Conservation (phyloP, 1,140 invertebrate genomes). For the Probaryconus sp. region DNA sequence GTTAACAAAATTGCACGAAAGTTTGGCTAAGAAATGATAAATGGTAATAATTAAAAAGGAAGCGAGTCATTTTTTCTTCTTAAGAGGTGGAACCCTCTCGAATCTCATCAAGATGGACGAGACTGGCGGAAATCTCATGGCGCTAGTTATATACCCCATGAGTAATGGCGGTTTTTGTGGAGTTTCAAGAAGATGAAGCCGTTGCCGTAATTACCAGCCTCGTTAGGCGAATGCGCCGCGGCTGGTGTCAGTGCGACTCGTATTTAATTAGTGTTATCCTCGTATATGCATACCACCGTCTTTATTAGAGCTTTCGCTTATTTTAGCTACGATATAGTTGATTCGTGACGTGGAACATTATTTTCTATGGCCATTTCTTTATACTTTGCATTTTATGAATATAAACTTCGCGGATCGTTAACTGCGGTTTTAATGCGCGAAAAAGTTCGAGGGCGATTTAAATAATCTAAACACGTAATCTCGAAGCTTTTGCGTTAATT, state of each 20-base stretch:
- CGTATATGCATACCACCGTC: slow-evolving; percentile 48
- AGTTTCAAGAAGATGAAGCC: slow-evolving; percentile 76
- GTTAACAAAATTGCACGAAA: slow-evolving; percentile 23
- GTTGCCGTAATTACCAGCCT: slow-evolving; percentile 76
- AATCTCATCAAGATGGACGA: slow-evolving; percentile 61
- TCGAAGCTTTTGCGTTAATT: too few species aligned
- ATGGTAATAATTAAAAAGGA: slow-evolving; percentile 51
- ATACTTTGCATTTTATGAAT: not conserved
- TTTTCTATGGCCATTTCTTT: not conserved
- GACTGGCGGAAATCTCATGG: slow-evolving; percentile 48
- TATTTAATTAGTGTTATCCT: slow-evolving; percentile 77
- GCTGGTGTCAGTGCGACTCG: slow-evolving; percentile 71
- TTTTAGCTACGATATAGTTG: slow-evolving; percentile 10
- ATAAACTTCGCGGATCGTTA: too few species aligned
- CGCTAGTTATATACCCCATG: slow-evolving; percentile 51
- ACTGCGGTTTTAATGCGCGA: too few species aligned
- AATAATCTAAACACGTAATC: too few species aligned
- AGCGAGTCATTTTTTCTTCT: slow-evolving; percentile 25
- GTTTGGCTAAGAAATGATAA: slow-evolving; percentile 43
- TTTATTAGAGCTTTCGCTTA: slow-evolving; percentile 59
- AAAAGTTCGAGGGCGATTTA: too few species aligned
- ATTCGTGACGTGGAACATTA: not conserved
- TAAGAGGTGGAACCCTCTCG: slow-evolving; percentile 35
- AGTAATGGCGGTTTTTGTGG: slow-evolving; percentile 75
- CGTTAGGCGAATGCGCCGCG: slow-evolving; percentile 71